These are phyloP conservation scores for Agrypnia vestita DNA, from an alignment of 1,140 invertebrate species.

Conservation along the genomic window DNA sequence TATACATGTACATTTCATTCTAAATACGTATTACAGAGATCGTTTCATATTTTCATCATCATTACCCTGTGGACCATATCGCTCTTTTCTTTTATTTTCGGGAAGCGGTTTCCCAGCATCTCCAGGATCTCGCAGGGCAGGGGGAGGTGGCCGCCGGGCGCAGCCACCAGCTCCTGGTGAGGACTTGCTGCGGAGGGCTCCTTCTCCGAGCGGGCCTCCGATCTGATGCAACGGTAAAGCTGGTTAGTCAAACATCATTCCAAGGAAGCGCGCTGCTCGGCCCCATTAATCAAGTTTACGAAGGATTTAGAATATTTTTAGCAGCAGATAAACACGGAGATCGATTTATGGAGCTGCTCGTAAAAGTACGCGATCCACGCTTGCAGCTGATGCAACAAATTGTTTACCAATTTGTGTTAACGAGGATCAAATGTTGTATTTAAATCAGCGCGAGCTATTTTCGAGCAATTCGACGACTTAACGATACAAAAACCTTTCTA, in stretches of 20 bases:
- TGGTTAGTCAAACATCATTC: neutral
- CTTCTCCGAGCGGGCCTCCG: conserved; percentile 19
- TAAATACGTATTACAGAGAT: neutral
- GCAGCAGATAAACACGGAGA: neutral
- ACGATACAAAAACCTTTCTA: too few species aligned
- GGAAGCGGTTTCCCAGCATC: conserved; percentile 71
- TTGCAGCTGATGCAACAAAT: neutral
- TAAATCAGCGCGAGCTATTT: too few species aligned
- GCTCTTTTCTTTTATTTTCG: conserved; percentile 73
- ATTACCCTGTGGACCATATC: conserved; percentile 77
- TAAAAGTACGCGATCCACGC: neutral
- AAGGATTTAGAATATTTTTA: conserved; percentile 13
- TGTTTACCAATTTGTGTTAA: too few species aligned
- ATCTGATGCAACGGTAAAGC: conserved; percentile 36
- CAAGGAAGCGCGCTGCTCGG: neutral
- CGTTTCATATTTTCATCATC: neutral
- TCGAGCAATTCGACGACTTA: too few species aligned
- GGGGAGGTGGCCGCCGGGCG: conserved; percentile 57
- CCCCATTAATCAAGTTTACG: neutral
- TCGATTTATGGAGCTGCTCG: neutral
- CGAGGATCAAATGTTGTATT: too few species aligned
- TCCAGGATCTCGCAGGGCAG: conserved; percentile 72
- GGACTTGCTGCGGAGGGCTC: conserved; percentile 63
- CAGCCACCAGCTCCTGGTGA: conserved; percentile 4
- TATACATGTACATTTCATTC: neutral